Conservation (phyloP, 2,113 vertebrate genomes). For the Tylochromis polylepis region DNA sequence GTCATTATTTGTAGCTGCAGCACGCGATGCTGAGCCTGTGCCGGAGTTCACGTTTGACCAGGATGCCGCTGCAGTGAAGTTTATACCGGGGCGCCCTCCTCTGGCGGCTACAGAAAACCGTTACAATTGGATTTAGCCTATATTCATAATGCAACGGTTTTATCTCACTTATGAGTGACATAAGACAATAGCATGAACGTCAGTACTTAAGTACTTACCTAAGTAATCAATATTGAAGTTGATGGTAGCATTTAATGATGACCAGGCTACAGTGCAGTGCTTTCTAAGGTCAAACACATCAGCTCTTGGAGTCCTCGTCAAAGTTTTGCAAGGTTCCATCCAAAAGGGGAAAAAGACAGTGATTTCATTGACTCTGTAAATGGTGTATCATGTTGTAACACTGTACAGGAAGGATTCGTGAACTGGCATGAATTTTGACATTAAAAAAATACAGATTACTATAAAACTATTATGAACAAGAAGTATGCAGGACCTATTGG, state of each 20-base stretch:
- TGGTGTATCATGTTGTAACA: too few relatives aligned
- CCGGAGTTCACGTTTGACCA: neutral
- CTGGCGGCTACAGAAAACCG: neutral
- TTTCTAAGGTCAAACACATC: neutral
- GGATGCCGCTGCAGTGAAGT: neutral
- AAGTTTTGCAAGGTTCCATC: neutral
- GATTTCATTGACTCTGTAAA: too few relatives aligned
- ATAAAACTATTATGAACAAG: too few relatives aligned
- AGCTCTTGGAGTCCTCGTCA: neutral
- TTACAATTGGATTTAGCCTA: neutral
- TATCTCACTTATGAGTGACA: neutral
- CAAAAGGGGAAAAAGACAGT: too few relatives aligned
- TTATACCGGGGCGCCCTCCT: conserved; percentile 7
- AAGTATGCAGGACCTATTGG: too few relatives aligned
- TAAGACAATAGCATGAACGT: neutral
- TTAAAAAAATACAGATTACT: too few relatives aligned
- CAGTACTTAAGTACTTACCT: neutral
- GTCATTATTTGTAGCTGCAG: neutral
- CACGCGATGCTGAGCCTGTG: conserved; percentile 9
- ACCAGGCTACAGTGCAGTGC: neutral
- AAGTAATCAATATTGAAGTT: neutral
- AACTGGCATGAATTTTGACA: too few relatives aligned
- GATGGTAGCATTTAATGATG: neutral
- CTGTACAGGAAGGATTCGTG: too few relatives aligned
- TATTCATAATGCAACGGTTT: neutral